These are phyloP conservation scores for Eudasyphora cyanicolor DNA, from an alignment of 2,888 invertebrate genomes.

Conservation along the genomic window DNA sequence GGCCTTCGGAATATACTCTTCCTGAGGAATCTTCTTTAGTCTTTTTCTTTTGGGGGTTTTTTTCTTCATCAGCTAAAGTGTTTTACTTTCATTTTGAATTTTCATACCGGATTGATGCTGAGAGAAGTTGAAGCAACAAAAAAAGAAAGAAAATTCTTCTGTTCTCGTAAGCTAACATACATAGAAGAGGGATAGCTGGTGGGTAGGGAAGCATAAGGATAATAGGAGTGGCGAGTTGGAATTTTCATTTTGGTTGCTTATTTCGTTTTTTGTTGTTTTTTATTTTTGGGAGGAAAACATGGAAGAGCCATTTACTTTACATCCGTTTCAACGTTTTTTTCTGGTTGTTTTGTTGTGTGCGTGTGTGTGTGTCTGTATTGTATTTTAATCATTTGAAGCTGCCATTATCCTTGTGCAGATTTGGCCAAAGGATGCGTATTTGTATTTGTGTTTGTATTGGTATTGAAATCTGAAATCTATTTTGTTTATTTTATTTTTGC, in stretches of 20 bases:
- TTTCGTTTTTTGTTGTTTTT: not conserved
- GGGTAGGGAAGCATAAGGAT: not conserved
- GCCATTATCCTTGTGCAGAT: slow-evolving; percentile 10
- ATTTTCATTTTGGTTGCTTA: not conserved
- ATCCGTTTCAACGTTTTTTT: slow-evolving; percentile 44
- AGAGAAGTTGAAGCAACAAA: not conserved
- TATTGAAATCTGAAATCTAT: slow-evolving; percentile 7
- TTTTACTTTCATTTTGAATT: slow-evolving; percentile 21
- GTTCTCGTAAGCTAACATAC: not conserved
- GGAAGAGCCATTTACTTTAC: slow-evolving; percentile 58
- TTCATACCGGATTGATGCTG: not conserved
- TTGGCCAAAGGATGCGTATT: slow-evolving; percentile 17
- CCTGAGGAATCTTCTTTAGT: not conserved
- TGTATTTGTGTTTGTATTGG: slow-evolving; percentile 28
- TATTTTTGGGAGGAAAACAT: slow-evolving; percentile 21
- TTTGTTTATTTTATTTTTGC: slow-evolving; percentile 19
- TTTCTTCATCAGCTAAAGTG: slow-evolving; percentile 38
- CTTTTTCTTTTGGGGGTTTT: too few species aligned
- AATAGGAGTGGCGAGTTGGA: not conserved
- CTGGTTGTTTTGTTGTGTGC: slow-evolving; percentile 37
- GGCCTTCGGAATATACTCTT: not conserved
- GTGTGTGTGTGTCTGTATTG: slow-evolving; percentile 33
- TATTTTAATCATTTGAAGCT: slow-evolving; percentile 55
- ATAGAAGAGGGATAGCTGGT: not conserved
- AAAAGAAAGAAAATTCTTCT: not conserved